Base-by-base conservation (phyloP, 2,797 vertebrate genomes). In the Anguilla pacifica region DNA sequence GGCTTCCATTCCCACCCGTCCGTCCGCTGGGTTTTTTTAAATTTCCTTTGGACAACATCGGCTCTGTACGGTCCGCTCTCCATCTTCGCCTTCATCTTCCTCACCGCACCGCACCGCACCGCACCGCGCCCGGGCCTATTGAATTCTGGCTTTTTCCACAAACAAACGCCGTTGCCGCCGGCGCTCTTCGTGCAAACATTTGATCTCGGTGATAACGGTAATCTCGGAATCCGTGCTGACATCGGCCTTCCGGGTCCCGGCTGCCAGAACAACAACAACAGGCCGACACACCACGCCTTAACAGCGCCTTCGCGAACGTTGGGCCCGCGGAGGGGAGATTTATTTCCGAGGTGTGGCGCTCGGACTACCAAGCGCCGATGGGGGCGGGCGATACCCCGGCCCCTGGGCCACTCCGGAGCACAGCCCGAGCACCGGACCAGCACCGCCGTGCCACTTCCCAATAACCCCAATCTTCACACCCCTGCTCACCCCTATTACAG, bases 401-500 rank as follows among this genome's bases (percentile, higher is more conserved):
- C 86, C 85, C 49, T 1, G 35, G 35, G 74, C 83, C 77, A 28
- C 77, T 35, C 72, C 28, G 64, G 72, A 51, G 72, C 57, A 77
- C 85, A 87, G 83, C 79, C 88, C 82, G 84, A 4, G 35, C 84
- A 28, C 55, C 39, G 51, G 88, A 83, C 82, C 86, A 5, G 6
- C 39, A n/a, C 72, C 22, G 77, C 67, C 11, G 79, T 67, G 86
- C 77, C 83, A 49, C 83, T 83, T 55, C 57, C 64, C 51, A 85
- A 77, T 85, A 87, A 64, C 74, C 74, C 53, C 43, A 87, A 77
- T 74, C 46, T 88, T 89, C 88, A 84, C 88, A 88, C 86, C 88
- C 85, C 61, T 51, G 89, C 92, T 94, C 92, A 94, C 94, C 94
- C 91, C 94, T 92, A 93, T 95, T 96, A 95, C 93, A 90, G 57